Base-by-base conservation (phyloP, 2,888 invertebrate genomes). In the Eumerus sabulonum region DNA sequence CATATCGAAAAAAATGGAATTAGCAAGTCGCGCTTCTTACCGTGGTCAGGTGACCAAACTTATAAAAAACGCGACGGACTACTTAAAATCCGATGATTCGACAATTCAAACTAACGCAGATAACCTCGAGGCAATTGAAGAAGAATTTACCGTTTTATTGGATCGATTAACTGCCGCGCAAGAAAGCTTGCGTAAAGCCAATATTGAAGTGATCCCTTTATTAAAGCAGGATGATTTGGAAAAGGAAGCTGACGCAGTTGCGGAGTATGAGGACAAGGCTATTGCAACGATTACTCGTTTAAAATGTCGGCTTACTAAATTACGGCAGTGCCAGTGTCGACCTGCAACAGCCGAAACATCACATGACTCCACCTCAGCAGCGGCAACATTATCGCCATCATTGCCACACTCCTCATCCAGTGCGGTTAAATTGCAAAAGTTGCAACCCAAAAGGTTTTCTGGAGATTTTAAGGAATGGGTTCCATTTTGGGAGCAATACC, bases 31-130 rank as follows among this genome's bases (percentile, higher is more conserved):
- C 4, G 45, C 45, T 13, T 60, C 59, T 16, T 53, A 60, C 35
- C 59, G 59, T 18, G 51, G 57, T 57, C 66, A 67, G 35, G 35
- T 67, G 13, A 67, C 57, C 13, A 51, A 68, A 68, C 14, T 59
- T 9, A 42, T 59, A 13, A 68, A 59, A 36, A 45, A 35, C 53
- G 51, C 45, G 51, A 60, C 12, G 45, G 68, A 68, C 12, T 60
- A 53, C 45, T 18, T 60, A 19, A 59, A 45, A 60, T 53, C 68
- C 5, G 38, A 44, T 53, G 63, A 45, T 13, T 45, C 53, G 1
- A 53, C 44, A 18, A 63, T 45, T 16, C 19, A 11, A 11, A 45
- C 44, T 45, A 53, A 40, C 18, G 4, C n/a, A 13, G 5, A 14
- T 16, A 62, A 48, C 17, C 27, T 70, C 1, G 70, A 70, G n/a